phyloP scores from a whole-genome alignment of 2,888 invertebrate species.

The Pollenia amentaria region DNA sequence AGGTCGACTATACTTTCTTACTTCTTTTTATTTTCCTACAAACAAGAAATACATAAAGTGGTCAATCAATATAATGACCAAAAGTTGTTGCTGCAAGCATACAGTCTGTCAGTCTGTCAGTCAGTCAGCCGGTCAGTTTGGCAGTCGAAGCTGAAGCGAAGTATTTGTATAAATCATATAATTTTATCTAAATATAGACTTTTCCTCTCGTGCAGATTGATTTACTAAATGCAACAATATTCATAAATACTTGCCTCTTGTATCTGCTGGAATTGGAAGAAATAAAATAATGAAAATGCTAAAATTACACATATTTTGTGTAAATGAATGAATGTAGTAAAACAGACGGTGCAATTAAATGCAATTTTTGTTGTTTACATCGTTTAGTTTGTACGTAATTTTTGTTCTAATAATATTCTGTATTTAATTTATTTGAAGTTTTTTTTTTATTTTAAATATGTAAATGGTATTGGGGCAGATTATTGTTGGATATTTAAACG shows the following conservation, averaged over 20 bases:
- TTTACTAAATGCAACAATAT: slow-evolving; percentile 35
- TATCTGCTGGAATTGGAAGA: neutral
- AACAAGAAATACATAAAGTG: slow-evolving; percentile 55
- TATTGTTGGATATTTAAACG: neutral
- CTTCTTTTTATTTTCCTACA: neutral
- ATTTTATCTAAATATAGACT: slow-evolving; percentile 36
- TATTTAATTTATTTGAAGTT: slow-evolving; percentile 3
- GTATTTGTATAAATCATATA: slow-evolving; percentile 52
- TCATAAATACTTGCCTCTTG: neutral
- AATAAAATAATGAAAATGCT: slow-evolving; percentile 34
- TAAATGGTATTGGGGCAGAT: neutral
- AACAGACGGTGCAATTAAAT: slow-evolving; percentile 55
- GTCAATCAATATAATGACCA: slow-evolving; percentile 71
- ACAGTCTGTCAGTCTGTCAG: neutral
- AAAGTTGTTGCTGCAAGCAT: slow-evolving; percentile 37
- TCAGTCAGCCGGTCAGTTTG: neutral
- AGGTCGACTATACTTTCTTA: too few relatives aligned
- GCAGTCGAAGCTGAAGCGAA: slow-evolving; percentile 8
- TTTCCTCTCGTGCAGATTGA: neutral
- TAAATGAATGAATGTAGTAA: slow-evolving; percentile 24
- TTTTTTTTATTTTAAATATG: neutral
- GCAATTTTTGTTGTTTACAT: slow-evolving; percentile 52
- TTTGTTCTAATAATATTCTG: slow-evolving; percentile 48
- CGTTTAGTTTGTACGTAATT: slow-evolving; percentile 53
- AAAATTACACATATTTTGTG: slow-evolving; percentile 69